Base-by-base conservation (phyloP, 2,797 vertebrate species). In the Aulostomus chinensis region DNA sequence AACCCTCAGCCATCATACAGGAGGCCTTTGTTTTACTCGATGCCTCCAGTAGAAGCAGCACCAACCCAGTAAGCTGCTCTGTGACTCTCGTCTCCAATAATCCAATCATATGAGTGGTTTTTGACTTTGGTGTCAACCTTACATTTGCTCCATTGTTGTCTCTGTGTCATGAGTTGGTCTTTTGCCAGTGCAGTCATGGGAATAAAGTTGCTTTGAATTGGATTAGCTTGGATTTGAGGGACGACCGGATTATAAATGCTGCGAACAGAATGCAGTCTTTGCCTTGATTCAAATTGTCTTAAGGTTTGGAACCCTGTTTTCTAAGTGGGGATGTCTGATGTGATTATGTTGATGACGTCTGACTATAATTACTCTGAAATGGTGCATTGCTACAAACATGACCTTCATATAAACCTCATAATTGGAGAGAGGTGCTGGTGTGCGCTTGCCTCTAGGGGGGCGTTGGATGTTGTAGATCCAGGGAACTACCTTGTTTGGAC, bases 51-150 rank as follows among this genome's bases (percentile, higher is more conserved):
- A 24, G 22, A 4, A 24, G 31, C 6, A 12, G 13, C 11, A 2
- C 11, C 13, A 35, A 2, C 58, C 11, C 39, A 10, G 12, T 30
- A 53, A 16, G 41, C 58, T 20, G 16, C 20, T 67, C 40, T 70
- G 56, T 34, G 39, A 24, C 28, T 61, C 29, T 8, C 26, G 29
- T 67, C 35, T 50, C 13, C 28, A 33, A 47, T 76, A 73, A 72
- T 82, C 66, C 66, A 41, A 57, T 85, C 78, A 72, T 57, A 66
- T 78, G 82, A 80, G 55, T n/a, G 16, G 12, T 41, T 77, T 75
- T 40, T 83, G 58, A 74, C 70, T 84, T 45, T 50, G 36, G 7
- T 29, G 15, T 49, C 20, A 60, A 46, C 18, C 13, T 10, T 16
- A 73, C 69, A 59, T 78, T 40, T 45, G 34, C 35, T 28, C 48